Percentiles rank a stretch among this genome's conserved stretches.
Conservation (phyloP, 1,140 invertebrate species). For the Phthorimaea operculella region DNA sequence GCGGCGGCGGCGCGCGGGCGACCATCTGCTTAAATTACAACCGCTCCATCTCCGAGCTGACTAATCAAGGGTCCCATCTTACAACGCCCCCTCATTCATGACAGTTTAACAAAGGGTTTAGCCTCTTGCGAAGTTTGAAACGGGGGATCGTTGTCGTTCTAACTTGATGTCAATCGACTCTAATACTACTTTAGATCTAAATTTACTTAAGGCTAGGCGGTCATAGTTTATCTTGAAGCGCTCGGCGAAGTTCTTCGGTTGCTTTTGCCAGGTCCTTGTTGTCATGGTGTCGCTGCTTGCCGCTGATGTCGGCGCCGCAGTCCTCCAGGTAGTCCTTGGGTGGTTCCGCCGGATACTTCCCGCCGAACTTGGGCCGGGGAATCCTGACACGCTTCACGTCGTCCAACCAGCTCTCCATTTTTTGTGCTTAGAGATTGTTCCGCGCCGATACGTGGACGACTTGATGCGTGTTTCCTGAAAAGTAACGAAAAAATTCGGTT, state of each 20-base stretch:
- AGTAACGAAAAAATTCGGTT: neutral
- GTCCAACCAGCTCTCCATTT: conserved; percentile 84
- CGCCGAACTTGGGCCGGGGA: conserved; percentile 84
- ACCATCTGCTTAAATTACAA: neutral
- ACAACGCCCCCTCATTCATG: neutral
- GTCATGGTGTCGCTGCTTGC: conserved; percentile 46
- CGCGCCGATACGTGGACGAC: neutral
- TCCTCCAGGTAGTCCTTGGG: conserved; percentile 74
- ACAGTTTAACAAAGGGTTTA: neutral
- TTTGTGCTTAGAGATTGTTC: conserved; percentile 8
- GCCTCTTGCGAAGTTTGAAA: neutral
- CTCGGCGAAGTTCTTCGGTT: conserved; percentile 77
- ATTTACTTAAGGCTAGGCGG: conserved; percentile 13
- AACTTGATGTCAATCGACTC: neutral
- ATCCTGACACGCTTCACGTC: conserved; percentile 85
- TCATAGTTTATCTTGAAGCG: conserved; percentile 80
- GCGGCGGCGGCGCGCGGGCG: neutral
- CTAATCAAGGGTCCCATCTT: neutral
- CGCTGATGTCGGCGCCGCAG: conserved; percentile 47
- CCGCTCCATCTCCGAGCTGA: neutral
- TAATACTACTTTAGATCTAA: conserved; percentile 19
- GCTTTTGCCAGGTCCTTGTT: conserved; percentile 73
- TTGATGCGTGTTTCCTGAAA: conserved; percentile 3
- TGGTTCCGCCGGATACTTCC: conserved; percentile 72
- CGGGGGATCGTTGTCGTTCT: neutral